Percentiles rank a stretch among this genome's conserved stretches.
phyloP scores from a whole-genome alignment of 2,113 vertebrate genomes.

The Chinchilla lanigera region DNA sequence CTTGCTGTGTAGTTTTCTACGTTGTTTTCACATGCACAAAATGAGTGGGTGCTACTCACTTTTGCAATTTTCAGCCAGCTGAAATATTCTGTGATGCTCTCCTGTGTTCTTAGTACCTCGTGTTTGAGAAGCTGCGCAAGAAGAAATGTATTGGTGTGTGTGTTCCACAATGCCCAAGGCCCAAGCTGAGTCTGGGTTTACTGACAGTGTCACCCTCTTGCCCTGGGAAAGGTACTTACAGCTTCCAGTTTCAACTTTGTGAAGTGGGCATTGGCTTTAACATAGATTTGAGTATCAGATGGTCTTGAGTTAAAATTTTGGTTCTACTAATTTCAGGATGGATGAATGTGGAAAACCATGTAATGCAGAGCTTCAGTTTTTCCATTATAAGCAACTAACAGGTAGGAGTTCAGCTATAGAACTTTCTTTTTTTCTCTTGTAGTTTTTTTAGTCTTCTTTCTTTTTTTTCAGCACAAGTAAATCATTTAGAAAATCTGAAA shows the following conservation, averaged over 20 bases:
- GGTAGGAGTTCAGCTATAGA: not conserved
- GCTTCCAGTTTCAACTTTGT: not conserved
- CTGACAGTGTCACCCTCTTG: not conserved
- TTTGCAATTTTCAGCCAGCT: not conserved
- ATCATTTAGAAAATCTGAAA: slow-evolving; percentile 8
- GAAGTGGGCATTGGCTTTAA: not conserved
- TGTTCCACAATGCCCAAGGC: not conserved
- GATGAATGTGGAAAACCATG: not conserved
- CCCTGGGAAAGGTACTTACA: not conserved
- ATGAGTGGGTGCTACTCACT: not conserved
- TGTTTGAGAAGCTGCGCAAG: not conserved
- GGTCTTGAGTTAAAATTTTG: not conserved
- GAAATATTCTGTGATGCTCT: not conserved
- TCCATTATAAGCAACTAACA: not conserved
- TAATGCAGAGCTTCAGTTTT: not conserved
- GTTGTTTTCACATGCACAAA: not conserved
- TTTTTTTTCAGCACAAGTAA: not conserved
- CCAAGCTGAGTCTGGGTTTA: not conserved
- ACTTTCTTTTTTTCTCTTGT: not conserved
- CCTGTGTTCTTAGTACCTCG: not conserved
- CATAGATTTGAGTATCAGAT: not conserved
- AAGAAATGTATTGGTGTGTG: too few species aligned
- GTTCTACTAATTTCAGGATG: not conserved
- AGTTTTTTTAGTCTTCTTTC: not conserved
- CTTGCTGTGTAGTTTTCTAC: not conserved